Evolutionary conservation across 2,797 vertebrate genomes (phyloP).

Genomic region (Pempheris klunzingeri): DNA sequence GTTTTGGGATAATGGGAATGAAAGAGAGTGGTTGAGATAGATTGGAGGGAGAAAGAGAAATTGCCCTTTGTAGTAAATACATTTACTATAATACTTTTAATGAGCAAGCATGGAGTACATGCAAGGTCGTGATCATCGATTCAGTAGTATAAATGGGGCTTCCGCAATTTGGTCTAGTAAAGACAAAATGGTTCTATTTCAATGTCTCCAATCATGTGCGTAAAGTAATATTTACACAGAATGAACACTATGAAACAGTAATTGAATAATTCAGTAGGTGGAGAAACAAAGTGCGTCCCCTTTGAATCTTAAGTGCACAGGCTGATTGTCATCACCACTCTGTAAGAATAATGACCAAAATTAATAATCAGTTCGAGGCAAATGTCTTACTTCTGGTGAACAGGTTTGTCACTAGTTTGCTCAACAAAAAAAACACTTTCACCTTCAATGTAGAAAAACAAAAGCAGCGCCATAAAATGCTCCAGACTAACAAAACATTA

Average conservation of each 20-base stretch:
- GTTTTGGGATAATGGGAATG: neutral
- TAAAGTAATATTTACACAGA: slow-evolving; percentile 22
- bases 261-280: slow-evolving; percentile 4
- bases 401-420: neutral
- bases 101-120: neutral
- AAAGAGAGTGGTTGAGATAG: neutral
- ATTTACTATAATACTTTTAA: too few relatives aligned
- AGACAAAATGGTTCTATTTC: slow-evolving; percentile 18
- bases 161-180: slow-evolving; percentile 20
- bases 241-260: neutral
- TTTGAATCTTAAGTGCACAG: neutral
- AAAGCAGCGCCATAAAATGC: neutral
- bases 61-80: too few relatives aligned
- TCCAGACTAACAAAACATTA: too few relatives aligned
- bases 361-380: neutral
- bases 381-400: neutral
- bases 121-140: slow-evolving; percentile 17
- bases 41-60: neutral
- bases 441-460: neutral
- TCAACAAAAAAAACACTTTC: slow-evolving; percentile 5
- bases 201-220: slow-evolving; percentile 14
- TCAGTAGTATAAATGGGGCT: neutral
- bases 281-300: slow-evolving; percentile 4
- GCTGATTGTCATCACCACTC: neutral
- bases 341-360: neutral